Evolutionary conservation across 37 sponge, comb jelly and placozoan genomes (phyloP), one percentile per base, ranked within the genome.

Genomic region (Crambe crambe): DNA sequence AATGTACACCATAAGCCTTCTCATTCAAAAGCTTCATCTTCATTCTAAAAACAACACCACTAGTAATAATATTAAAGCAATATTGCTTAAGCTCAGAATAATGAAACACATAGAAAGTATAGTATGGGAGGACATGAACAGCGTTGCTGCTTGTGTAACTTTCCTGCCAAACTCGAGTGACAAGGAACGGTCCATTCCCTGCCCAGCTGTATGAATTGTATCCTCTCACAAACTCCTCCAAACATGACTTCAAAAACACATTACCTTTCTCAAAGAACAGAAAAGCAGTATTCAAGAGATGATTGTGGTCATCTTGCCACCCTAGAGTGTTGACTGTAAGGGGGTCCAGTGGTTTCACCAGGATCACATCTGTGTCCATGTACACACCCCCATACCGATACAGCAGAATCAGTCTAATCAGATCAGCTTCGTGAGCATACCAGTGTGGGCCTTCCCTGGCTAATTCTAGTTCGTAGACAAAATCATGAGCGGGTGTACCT

Each of bases 171-270:
- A 62, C 63, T 30, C 31, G 12, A 20, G 63, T 62, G 12, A 54
- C 12, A 62, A 62, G 63, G 15, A 27, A 18, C 8, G 26, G 31
- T 62, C 63, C 63, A 62, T 62, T 62, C 23, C 63, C 15, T 27
- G 6, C 63, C 63, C 63, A 62, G 15, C 31, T 62, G 5, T 62
- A 5, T 62, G 8, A 8, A 8, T 62, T 27, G 31, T 62, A 62
- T 8, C 6, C 6, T 30, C 15, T 62, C 15, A 20, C 63, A 62
- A 62, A 62, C 15, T 62, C 63, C 31, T 62, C 30, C 15, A 62
- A 62, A 62, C 63, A 62, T 62, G 63, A 62, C n/a, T 62, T 62
- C 63, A 62, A 62, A 27, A 30, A 62, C 5, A 27, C 6, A 18
- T 18, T 62, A 20, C 15, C 31, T 62, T 62, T 62, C 63, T 62